These are phyloP conservation scores for Alcedo atthis DNA, from an alignment of 2,797 vertebrate species.

Conservation along the genomic window DNA sequence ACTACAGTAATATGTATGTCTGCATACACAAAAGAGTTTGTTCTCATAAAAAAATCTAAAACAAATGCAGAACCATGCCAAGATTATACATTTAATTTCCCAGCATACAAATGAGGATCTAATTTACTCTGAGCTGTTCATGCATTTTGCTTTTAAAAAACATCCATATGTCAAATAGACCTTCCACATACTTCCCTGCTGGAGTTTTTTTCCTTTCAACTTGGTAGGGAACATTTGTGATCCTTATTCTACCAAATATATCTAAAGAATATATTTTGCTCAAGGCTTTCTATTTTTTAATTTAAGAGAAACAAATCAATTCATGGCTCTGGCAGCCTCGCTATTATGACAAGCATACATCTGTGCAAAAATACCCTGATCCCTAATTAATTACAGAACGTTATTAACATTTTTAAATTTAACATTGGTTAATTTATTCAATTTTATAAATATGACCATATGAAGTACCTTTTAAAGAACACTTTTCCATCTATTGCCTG, in stretches of 20 bases:
- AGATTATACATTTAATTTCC: constrained; percentile 68
- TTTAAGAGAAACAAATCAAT: constrained; percentile 72
- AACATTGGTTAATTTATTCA: constrained; percentile 47
- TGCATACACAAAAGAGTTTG: constrained; percentile 37
- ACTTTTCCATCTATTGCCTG: not conserved
- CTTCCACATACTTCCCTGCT: constrained; percentile 62
- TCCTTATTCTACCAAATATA: constrained; percentile 69
- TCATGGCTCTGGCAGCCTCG: constrained; percentile 4
- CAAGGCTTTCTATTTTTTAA: constrained; percentile 63
- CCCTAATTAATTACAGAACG: constrained; percentile 22
- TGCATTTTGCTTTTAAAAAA: constrained; percentile 72
- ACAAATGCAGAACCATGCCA: constrained; percentile 26
- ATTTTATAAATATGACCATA: constrained; percentile 3
- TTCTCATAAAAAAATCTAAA: constrained; percentile 56
- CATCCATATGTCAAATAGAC: constrained; percentile 73
- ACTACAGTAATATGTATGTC: not conserved
- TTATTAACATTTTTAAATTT: constrained; percentile 53
- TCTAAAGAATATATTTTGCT: constrained; percentile 73
- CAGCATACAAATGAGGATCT: constrained; percentile 64
- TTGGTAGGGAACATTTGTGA: constrained; percentile 72
- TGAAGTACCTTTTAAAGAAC: constrained; percentile 17
- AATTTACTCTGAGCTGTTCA: constrained; percentile 72
- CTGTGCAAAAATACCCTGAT: constrained; percentile 60
- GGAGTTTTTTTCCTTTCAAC: constrained; percentile 66
- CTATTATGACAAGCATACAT: constrained; percentile 63